phyloP scores from a whole-genome alignment of 2,113 vertebrate genomes.

The Centropus unirufus region DNA sequence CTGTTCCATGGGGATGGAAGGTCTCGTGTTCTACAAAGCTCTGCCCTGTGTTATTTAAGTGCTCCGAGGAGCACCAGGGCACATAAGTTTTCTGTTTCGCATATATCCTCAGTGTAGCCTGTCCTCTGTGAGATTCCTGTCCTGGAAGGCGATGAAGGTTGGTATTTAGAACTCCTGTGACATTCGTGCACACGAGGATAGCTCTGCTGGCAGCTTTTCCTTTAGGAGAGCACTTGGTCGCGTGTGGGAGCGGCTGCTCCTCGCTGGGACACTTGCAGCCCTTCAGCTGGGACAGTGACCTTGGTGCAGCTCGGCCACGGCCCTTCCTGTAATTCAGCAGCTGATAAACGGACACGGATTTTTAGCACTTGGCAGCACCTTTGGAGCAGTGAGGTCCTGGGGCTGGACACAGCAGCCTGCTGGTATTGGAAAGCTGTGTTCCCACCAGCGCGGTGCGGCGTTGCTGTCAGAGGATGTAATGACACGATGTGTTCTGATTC shows the following conservation, averaged over 20 bases:
- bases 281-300: neutral
- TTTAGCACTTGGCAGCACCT: neutral
- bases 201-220: neutral
- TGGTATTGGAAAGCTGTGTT: neutral
- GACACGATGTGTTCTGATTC: neutral
- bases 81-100: neutral
- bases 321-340: slow-evolving; percentile 40
- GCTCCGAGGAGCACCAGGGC: neutral
- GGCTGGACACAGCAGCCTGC: neutral
- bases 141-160: neutral
- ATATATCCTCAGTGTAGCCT: neutral
- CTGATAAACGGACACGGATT: neutral
- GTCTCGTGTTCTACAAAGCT: neutral
- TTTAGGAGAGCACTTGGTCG: neutral
- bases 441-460: neutral
- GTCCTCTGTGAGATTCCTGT: neutral
- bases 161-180: neutral
- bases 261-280: neutral
- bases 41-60: slow-evolving; percentile 11
- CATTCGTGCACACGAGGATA: neutral
- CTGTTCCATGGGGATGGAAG: slow-evolving; percentile 1
- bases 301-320: neutral
- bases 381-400: neutral
- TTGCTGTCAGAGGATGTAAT: neutral
- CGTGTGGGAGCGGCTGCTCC: neutral